Conservation (phyloP, 1,140 invertebrate species). For the Monochamus saltuarius region DNA sequence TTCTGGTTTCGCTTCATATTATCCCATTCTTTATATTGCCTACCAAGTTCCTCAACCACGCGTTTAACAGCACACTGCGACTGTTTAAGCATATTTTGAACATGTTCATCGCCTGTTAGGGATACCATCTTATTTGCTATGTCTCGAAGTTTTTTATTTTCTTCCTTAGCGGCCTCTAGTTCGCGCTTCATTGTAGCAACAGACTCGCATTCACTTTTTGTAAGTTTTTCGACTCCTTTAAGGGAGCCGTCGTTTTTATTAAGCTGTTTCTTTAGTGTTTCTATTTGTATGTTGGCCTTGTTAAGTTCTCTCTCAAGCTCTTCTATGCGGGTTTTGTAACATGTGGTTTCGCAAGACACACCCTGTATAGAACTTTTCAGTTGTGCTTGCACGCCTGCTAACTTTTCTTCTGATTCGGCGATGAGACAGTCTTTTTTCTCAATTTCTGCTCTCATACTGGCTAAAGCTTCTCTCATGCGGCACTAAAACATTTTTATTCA, state of each 20-base stretch:
- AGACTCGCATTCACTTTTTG: constrained; percentile 20
- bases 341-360: constrained; percentile 33
- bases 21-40: constrained; percentile 38
- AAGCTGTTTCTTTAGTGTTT: constrained; percentile 23
- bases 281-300: constrained; percentile 25
- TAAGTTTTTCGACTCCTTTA: constrained; percentile 14
- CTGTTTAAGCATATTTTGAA: constrained; percentile 37
- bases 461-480: constrained; percentile 31
- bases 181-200: constrained; percentile 29
- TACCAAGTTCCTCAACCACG: constrained; percentile 35
- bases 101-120: constrained; percentile 35
- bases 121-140: constrained; percentile 32
- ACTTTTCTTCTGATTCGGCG: constrained; percentile 32
- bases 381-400: constrained; percentile 33
- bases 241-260: constrained; percentile 12
- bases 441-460: constrained; percentile 33
- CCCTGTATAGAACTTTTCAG: constrained; percentile 35
- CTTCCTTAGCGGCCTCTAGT: constrained; percentile 27
- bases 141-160: constrained; percentile 38
- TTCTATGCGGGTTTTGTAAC: constrained; percentile 32
- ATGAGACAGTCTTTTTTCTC: constrained; percentile 35
- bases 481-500: constrained; percentile 30
- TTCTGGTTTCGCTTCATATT: constrained; percentile 14
- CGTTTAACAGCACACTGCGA: constrained; percentile 36
- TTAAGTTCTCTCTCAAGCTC: constrained; percentile 31